A percentile compares a stretch with the other conserved stretches of the same genome.
Conservation (phyloP, 1,140 invertebrate genomes). For the Bombus haemorrhoidalis region DNA sequence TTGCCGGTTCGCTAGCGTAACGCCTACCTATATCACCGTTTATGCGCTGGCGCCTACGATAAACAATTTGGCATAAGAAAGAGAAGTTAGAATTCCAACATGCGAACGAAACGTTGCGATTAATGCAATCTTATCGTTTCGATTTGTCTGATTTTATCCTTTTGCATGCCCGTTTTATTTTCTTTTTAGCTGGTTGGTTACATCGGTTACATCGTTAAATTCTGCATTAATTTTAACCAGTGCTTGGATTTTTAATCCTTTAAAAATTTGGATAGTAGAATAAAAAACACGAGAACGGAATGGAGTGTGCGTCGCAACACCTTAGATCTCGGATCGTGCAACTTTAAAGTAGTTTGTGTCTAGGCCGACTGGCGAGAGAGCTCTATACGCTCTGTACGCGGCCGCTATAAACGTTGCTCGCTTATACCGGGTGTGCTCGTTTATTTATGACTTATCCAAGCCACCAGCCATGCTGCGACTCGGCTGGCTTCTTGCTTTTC, state of each 20-base stretch:
- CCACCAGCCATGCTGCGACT: background rate
- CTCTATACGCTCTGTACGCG: conserved; percentile 61
- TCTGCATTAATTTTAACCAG: too few relatives aligned
- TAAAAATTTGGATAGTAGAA: background rate
- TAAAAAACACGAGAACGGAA: background rate
- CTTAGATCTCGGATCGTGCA: conserved; percentile 63
- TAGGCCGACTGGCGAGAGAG: conserved; percentile 52
- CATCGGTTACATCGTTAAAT: background rate
- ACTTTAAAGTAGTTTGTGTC: conserved; percentile 70
- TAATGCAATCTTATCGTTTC: background rate
- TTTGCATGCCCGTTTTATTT: accelerated
- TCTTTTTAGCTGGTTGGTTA: background rate
- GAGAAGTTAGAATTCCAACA: background rate
- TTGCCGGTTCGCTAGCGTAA: background rate
- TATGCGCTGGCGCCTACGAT: too few relatives aligned
- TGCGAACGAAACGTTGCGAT: background rate
- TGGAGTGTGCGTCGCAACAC: conserved; percentile 15
- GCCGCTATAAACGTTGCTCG: conserved; percentile 67
- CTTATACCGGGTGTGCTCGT: conserved; percentile 63
- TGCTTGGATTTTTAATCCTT: background rate
- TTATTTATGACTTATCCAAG: conserved; percentile 68
- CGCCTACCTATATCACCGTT: background rate
- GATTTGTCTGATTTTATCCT: background rate
- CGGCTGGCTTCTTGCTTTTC: conserved; percentile 52
- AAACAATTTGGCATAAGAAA: background rate